Evolutionary conservation across 35 echinoderm and acorn worm genomes (phyloP).

Genomic region (Diadema setosum): DNA sequence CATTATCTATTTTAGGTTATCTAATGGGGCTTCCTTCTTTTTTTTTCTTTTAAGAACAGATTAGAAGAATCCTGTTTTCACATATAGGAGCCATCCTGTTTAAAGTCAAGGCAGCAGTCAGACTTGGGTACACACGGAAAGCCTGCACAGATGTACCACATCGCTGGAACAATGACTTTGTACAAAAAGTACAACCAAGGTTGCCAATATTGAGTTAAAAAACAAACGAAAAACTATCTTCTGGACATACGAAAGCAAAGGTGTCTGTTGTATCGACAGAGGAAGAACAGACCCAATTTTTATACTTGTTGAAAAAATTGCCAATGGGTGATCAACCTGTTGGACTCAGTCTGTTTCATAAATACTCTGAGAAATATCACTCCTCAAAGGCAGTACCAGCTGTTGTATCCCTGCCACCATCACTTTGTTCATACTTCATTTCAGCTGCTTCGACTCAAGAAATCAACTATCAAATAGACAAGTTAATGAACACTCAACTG

Average conservation of each 20-base stretch:
- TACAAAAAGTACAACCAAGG: neutral
- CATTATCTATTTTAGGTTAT: neutral
- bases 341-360: neutral
- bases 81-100: slow-evolving; percentile 23
- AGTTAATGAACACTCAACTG: neutral
- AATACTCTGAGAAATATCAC: neutral
- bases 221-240: neutral
- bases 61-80: slow-evolving; percentile 39
- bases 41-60: too few relatives aligned
- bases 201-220: neutral
- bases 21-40: neutral
- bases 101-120: slow-evolving; percentile 28
- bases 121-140: neutral
- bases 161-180: slow-evolving; percentile 21
- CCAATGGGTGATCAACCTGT: neutral
- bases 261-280: neutral
- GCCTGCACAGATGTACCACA: slow-evolving; percentile 9
- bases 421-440: neutral
- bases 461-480: neutral
- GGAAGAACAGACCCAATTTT: neutral
- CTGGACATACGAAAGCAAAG: neutral
- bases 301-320: neutral
- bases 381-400: neutral
- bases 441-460: neutral
- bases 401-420: neutral